Conservation (phyloP, 2,113 vertebrate species). For the Peromyscus polionotus region DNA sequence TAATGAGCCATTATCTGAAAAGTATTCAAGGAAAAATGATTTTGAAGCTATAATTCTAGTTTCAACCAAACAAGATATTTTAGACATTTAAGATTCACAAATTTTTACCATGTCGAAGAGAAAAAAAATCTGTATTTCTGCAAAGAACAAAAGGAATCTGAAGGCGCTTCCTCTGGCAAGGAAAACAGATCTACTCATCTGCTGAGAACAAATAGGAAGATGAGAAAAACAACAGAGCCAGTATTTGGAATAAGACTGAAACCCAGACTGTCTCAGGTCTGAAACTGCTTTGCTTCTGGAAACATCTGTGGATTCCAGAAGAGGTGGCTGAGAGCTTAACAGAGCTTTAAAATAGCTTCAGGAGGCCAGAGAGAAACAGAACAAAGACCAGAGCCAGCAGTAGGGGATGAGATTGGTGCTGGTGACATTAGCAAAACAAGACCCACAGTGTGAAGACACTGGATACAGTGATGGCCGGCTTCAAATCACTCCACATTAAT, state of each 20-base stretch:
- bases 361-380: constrained; percentile 2
- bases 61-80: constrained; percentile 51
- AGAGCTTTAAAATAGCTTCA: background rate
- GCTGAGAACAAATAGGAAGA: background rate
- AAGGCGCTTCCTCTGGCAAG: constrained; percentile 16
- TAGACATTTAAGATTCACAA: constrained; percentile 22
- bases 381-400: background rate
- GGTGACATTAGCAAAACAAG: background rate
- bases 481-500: background rate
- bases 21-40: constrained; percentile 39
- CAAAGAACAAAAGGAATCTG: constrained; percentile 32
- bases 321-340: background rate
- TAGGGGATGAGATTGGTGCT: background rate
- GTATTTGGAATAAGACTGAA: background rate
- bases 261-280: background rate
- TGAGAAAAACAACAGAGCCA: background rate
- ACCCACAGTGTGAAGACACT: background rate
- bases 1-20: background rate
- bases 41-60: constrained; percentile 53
- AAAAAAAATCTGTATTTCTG: constrained; percentile 10
- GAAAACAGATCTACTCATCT: background rate
- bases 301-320: background rate
- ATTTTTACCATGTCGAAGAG: background rate
- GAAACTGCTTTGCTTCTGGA: constrained; percentile 40
- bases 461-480: background rate